Conservation (phyloP, 2,113 vertebrate genomes). For the Pseudopipra pipra region DNA sequence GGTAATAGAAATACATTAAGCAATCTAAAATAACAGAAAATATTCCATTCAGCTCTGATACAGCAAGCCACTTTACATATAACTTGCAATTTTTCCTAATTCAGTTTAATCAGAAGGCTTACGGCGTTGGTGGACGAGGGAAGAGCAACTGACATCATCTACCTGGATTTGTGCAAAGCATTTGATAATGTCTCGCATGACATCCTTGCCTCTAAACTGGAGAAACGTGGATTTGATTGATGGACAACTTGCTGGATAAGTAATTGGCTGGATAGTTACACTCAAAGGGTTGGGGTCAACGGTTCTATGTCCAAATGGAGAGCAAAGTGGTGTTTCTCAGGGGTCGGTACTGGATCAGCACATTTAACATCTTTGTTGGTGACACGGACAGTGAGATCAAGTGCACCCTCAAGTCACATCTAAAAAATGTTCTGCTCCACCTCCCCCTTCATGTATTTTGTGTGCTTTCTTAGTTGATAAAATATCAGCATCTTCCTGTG, state of each 20-base stretch:
- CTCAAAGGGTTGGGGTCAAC: not conserved
- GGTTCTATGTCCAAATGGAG: not conserved
- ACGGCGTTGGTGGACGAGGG: fast-evolving
- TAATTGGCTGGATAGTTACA: not conserved
- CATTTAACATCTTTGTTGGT: not conserved
- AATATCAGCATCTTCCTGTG: not conserved
- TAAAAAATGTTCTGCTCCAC: too few species aligned
- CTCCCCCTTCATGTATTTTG: too few species aligned
- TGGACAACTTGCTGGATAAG: not conserved
- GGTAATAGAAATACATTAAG: not conserved
- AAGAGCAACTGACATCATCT: fast-evolving
- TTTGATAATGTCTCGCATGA: not conserved
- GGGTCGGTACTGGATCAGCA: fast-evolving
- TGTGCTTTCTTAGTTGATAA: not conserved
- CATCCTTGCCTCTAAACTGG: not conserved
- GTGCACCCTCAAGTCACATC: not conserved
- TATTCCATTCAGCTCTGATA: not conserved
- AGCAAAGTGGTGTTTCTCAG: not conserved
- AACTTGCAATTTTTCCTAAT: not conserved
- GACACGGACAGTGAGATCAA: not conserved
- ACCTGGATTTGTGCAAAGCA: not conserved
- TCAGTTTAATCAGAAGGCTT: not conserved
- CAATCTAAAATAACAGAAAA: not conserved
- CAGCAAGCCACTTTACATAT: not conserved
- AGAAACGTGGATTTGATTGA: not conserved